Evolutionary conservation across 2,888 invertebrate genomes (phyloP), one percentile per base, ranked within the genome.

Genomic region (Amphipoea oculea): DNA sequence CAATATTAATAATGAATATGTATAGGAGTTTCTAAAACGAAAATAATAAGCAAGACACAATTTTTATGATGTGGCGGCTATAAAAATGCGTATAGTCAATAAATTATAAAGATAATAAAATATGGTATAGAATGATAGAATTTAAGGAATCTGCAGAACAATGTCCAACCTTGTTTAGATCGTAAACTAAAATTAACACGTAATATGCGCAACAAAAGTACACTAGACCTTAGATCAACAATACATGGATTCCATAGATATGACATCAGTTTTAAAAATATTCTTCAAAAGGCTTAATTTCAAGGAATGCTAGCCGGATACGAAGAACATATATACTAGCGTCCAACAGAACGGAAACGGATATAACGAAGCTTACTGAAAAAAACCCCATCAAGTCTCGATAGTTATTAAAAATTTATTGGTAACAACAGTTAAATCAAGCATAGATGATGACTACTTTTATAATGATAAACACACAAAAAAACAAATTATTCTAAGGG

Each of bases 1-100:
- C 94, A 94, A 91, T 91, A 87, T 79, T 89, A 90, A 92, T 93
- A 93, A 94, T 95, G 92, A 95, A 95, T 95, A 94, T 94, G 91
- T 92, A 94, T 93, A 89, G 88, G 91, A 90, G 89, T 91, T 89
- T 90, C 90, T 88, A 88, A 89, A 85, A 89, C 84, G 76, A 89
- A 91, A 90, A 91, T 89, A 88, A 92, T 92, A 92, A 89, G 90
- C 88, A 89, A 90, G 88, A 91, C 82, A 89, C 60, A 78, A 45
- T 89, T 92, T 94, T 93, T 91, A 94, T 91, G 92, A 93, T 90
- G 90, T 91, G 89, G 88, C 86, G 71, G 89, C 86, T 84, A 92
- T 93, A 92, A 94, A 93, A 92, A 86, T 80, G 73, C 90, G 84
- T 90, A 89, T 88, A 91, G 92, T 90, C 90, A 88, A 94, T 95